Base-by-base conservation (phyloP, 2,113 vertebrate genomes). In the Platichthys stellatus region DNA sequence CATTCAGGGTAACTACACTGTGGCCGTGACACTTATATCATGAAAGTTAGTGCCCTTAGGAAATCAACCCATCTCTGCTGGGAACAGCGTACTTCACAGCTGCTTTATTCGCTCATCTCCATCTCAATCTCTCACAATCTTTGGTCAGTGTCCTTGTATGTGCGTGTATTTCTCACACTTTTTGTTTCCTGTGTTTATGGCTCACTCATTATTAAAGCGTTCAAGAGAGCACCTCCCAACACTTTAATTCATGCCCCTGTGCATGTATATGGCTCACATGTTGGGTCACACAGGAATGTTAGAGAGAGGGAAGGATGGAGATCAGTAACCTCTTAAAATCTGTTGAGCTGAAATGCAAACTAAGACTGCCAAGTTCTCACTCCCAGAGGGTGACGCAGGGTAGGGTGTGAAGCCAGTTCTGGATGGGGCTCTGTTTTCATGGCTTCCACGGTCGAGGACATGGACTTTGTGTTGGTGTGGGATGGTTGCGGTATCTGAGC, bases 271-370 rank as follows among this genome's bases (percentile, higher is more conserved):
- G 35, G 31, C 53, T 74, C 56, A 63, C 47, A 18, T 47, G 72
- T 76, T 69, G 31, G 82, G 76, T 84, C 74, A 59, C 11, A 49
- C 51, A 45, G 79, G 68, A 72, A 74, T 28, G 74, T 56, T 59
- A 59, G 59, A 79, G 31, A 53, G 49, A 67, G 63, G 58, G 54
- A n/a, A 60, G 74, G 60, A 45, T 57, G 43, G 59, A 72, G 76
- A 77, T 81, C 68, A 71, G 62, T 76, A 56, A 76, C 63, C 64
- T 84, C 64, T 89, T 85, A 20, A 59, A 61, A 83, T 83, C 69
- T 43, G 58, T 78, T 63, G 65, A 53, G 38, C 60, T 65, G 26
- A 72, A 77, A 72, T 56, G 26, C 63, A 71, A 53, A 70, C 47
- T 14, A 11, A 49, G 47, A 1, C 62, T 58, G 54, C 63, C 76